Evolutionary conservation across 2,888 invertebrate species (phyloP).

Genomic region (Limnephilus rhombicus): DNA sequence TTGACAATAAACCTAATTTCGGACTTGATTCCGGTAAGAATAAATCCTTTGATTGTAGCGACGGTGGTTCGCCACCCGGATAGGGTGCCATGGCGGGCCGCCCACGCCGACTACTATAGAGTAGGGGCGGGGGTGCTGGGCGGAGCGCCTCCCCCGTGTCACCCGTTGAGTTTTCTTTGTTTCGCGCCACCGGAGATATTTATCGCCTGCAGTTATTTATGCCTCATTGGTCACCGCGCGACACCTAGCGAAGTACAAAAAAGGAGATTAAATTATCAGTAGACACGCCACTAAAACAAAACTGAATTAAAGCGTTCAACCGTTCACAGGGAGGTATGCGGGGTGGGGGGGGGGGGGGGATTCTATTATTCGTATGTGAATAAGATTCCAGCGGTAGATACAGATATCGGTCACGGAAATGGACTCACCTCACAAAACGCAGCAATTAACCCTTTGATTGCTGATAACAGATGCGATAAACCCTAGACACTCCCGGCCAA

Average conservation of each 20-base stretch:
- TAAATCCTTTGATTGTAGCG: slow-evolving; percentile 19
- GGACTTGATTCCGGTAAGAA: slow-evolving; percentile 40
- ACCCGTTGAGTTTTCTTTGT: slow-evolving; percentile 55
- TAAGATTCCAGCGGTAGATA: neutral
- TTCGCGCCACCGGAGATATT: slow-evolving; percentile 56
- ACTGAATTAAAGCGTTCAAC: slow-evolving; percentile 22
- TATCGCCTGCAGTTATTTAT: slow-evolving; percentile 63
- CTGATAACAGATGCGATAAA: neutral
- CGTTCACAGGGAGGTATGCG: neutral
- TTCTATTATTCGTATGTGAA: slow-evolving; percentile 10
- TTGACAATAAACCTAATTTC: slow-evolving; percentile 49
- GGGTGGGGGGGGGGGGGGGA: neutral
- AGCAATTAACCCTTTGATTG: neutral
- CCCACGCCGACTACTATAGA: too few relatives aligned
- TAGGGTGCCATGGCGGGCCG: neutral
- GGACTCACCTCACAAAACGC: neutral
- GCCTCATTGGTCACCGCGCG: slow-evolving; percentile 62
- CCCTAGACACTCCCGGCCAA: neutral
- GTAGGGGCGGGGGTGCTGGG: neutral
- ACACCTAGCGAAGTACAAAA: slow-evolving; percentile 60
- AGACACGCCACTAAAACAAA: slow-evolving; percentile 60
- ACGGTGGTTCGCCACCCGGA: neutral
- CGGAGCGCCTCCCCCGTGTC: neutral
- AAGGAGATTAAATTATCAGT: slow-evolving; percentile 58
- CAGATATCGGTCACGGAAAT: neutral